Base-by-base conservation (phyloP, 2,113 vertebrate genomes). In the Nicator chloris region DNA sequence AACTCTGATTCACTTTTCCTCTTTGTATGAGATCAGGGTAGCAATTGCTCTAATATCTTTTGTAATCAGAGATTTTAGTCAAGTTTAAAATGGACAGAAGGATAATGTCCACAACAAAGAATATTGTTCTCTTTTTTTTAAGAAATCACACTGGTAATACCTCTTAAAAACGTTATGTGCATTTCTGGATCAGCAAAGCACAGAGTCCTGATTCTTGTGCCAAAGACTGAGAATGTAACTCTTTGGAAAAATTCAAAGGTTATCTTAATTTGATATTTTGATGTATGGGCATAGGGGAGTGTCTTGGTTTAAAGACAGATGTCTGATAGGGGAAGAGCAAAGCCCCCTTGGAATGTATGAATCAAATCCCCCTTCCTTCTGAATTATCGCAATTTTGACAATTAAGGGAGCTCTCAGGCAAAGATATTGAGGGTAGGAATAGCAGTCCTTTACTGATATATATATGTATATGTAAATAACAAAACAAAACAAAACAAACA, bases 261-360 rank as follows among this genome's bases (percentile, higher is more conserved):
- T 63, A 21, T 16, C 9, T 79, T 87, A 63, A 66, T 70, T 78
- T 71, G 26, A 47, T 60, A 49, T 37, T 60, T 49, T 77, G 19
- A 37, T 53, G 17, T 27, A 33, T 10, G 11, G 6, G 7, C 1
- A 0, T 31, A 18, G 13, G 3, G 4, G 4, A 30, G 1, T 54
- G 33, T n/a, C n/a, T n/a, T n/a, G n/a, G n/a, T n/a, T n/a, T n/a
- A n/a, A n/a, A n/a, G n/a, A n/a, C n/a, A n/a, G n/a, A n/a, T n/a
- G n/a, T n/a, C n/a, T n/a, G n/a, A n/a, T n/a, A n/a, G n/a, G n/a
- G n/a, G n/a, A n/a, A n/a, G n/a, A n/a, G n/a, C n/a, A n/a, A n/a
- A n/a, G n/a, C n/a, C n/a, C n/a, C n/a, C n/a, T n/a, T n/a, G n/a
- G n/a, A n/a, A n/a, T n/a, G n/a, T n/a, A n/a, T n/a, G n/a, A n/a